These are phyloP conservation scores for Muscina levida DNA, from an alignment of 2,888 invertebrate genomes.

Conservation along the genomic window DNA sequence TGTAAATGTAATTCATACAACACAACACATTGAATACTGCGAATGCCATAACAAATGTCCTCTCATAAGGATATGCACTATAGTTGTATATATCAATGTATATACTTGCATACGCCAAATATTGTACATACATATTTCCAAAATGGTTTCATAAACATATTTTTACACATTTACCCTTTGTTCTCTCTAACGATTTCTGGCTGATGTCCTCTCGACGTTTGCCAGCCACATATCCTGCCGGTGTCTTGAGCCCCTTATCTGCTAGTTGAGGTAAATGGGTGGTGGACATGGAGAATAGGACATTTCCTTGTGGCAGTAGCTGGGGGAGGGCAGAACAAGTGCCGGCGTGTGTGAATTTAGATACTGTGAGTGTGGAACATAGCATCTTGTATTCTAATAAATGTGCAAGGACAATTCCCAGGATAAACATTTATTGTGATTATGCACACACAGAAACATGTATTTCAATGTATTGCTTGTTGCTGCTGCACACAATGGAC, in stretches of 20 bases:
- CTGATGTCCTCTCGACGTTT: background rate
- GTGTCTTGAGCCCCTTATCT: constrained; percentile 5
- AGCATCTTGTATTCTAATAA: constrained; percentile 66
- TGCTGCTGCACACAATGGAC: background rate
- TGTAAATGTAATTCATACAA: no score
- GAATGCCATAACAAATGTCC: background rate
- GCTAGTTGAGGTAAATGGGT: background rate
- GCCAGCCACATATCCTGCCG: background rate
- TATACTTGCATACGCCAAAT: background rate
- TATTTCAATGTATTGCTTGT: background rate
- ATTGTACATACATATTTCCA: constrained; percentile 21
- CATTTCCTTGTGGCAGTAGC: background rate
- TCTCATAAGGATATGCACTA: constrained; percentile 8
- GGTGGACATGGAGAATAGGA: background rate
- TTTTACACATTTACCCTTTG: constrained; percentile 23
- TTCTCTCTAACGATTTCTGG: background rate
- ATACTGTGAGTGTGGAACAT: constrained; percentile 28
- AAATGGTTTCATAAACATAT: constrained; percentile 51
- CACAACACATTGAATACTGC: constrained; percentile 25
- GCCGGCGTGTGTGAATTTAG: background rate
- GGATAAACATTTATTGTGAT: constrained; percentile 78
- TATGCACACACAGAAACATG: constrained; percentile 69
- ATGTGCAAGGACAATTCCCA: constrained; percentile 75
- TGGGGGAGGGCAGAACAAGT: background rate
- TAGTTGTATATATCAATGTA: no score